Conservation (phyloP, 2,888 invertebrate species). For the Sipha maydis region DNA sequence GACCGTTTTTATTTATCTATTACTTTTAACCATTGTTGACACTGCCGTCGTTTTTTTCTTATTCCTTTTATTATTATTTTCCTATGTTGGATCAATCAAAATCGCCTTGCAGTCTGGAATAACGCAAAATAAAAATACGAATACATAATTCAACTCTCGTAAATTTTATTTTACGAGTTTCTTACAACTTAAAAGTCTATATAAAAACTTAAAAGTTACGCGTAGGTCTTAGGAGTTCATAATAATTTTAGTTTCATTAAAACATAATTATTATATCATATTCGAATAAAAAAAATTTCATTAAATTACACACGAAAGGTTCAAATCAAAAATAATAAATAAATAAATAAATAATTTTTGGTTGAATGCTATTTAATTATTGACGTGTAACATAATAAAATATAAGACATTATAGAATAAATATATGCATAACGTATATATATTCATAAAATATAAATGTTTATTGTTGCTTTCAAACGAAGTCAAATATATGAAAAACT, state of each 20-base stretch:
- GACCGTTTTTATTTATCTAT: neutral
- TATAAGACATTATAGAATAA: no score
- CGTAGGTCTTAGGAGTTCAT: no score
- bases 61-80: neutral
- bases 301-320: no score
- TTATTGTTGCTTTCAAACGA: neutral
- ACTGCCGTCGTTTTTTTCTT: neutral
- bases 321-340: no score
- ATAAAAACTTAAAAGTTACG: no score
- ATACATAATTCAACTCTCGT: neutral
- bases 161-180: neutral
- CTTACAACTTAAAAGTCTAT: neutral
- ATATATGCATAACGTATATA: neutral
- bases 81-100: neutral
- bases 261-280: no score
- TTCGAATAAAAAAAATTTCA: no score
- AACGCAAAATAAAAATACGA: neutral
- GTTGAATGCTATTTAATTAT: no score
- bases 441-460: no score
- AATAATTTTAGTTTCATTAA: no score
- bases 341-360: no score
- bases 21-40: neutral
- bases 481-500: slow-evolving; percentile 3
- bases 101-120: neutral
- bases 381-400: no score